Evolutionary conservation across 2,113 vertebrate genomes (phyloP).

Genomic region (Anseranas semipalmata): DNA sequence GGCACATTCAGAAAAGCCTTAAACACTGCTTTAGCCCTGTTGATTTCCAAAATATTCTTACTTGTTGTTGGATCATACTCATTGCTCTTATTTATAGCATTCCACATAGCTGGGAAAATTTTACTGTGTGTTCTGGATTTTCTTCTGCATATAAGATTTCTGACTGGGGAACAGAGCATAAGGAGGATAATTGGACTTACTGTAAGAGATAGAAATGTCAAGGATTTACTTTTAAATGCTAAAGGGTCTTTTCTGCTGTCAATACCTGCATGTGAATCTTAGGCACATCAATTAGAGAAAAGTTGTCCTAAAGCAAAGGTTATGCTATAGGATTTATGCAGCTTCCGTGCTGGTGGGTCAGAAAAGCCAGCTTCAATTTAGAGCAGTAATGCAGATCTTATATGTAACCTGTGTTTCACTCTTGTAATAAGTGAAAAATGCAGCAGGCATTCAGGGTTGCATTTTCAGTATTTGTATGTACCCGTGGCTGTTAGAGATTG

Average conservation of each 20-base stretch:
- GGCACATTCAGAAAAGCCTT: neutral
- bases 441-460: neutral
- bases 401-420: neutral
- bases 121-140: neutral
- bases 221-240: constrained; percentile 28
- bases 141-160: neutral
- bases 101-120: neutral
- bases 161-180: neutral
- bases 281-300: neutral
- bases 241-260: neutral
- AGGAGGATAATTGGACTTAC: neutral
- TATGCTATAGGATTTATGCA: neutral
- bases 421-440: neutral
- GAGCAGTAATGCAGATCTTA: neutral
- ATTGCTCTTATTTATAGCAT: neutral
- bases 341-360: neutral
- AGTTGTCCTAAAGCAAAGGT: neutral
- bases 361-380: neutral
- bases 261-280: neutral
- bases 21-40: neutral
- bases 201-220: constrained; percentile 10
- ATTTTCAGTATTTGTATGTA: constrained; percentile 16
- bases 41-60: neutral
- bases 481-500: constrained; percentile 30
- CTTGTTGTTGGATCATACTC: neutral